phyloP scores from a whole-genome alignment of 2,113 vertebrate species.

The Periophthalmodon schlosseri region DNA sequence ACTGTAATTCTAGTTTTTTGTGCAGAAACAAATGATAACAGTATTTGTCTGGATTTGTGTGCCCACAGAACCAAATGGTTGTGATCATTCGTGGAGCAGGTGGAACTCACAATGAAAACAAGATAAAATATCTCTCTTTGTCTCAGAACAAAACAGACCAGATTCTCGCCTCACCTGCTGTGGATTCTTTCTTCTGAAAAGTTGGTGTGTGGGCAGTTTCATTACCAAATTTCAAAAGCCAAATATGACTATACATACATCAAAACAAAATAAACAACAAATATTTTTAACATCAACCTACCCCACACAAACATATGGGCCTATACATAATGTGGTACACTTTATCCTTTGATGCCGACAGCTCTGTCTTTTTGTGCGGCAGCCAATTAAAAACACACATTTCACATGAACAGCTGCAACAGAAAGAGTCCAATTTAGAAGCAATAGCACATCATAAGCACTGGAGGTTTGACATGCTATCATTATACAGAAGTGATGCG shows the following conservation, averaged over 20 bases:
- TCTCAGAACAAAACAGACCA: neutral
- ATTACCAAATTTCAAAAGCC: neutral
- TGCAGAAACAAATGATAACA: neutral
- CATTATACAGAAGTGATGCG: neutral
- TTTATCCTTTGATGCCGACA: neutral
- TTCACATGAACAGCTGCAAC: neutral
- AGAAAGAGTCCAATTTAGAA: neutral
- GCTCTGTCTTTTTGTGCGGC: neutral
- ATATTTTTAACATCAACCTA: too few species aligned
- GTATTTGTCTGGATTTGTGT: slow-evolving; percentile 7
- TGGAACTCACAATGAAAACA: neutral
- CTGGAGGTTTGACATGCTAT: neutral
- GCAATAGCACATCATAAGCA: neutral
- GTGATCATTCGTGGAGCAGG: neutral
- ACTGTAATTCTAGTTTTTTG: slow-evolving; percentile 22
- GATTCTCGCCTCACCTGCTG: neutral
- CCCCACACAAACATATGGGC: too few species aligned
- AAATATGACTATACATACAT: neutral
- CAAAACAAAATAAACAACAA: neutral
- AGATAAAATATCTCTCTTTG: neutral
- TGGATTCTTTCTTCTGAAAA: neutral
- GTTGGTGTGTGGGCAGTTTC: neutral
- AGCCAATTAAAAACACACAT: neutral
- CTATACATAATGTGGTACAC: too few species aligned
- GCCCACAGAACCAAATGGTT: slow-evolving; percentile 10